Evolutionary conservation across 2,888 invertebrate species (phyloP), one percentile per base, ranked within the genome.

Genomic region (Kuschelorhynchus macadamiae): DNA sequence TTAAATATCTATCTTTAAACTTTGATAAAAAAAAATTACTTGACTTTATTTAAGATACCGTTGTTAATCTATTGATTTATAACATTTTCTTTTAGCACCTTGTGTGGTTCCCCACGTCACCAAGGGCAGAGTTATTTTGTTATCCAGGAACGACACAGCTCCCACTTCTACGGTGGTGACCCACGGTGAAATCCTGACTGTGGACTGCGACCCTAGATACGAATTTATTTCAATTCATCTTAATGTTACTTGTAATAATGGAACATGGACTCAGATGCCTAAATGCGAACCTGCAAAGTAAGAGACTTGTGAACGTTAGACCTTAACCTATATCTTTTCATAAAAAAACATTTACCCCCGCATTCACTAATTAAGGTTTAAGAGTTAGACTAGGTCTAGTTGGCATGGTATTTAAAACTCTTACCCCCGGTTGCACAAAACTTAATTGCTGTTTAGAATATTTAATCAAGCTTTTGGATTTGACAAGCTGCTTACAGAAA

Each of bases 211-310:
- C 70, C 88, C 90, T 62, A 91, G 94, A 75, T 96, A 94, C 79
- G 96, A 97, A 81, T 94, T 94, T 75, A 89, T 92, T 0, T 91
- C 89, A 47, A 90, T 91, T 72, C 87, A 90, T 0, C 88, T 90
- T 0, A 92, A 90, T 0, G 93, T 95, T 0, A 90, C 91, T 0
- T 99, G 98, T 81, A 92, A 94, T 80, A 97, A 98, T 78, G 98
- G 98, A 0, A 95, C 96, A 0, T 99, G 98, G 98, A 93, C 95
- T 0, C 92, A 94, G 71, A 93, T 96, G 74, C 97, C 98, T 2
- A 88, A 91, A 61, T 93, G 93, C 78, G 89, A 91, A 67, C 91
- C 93, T 72, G 89, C 98, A 78, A 87, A 95, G 90, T 81, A 72
- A 69, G 61, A 52, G 17, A n/a, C n/a, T n/a, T n/a, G n/a, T n/a